Base-by-base conservation (phyloP, 2,888 invertebrate species). In the Sphaerophoria taeniata region DNA sequence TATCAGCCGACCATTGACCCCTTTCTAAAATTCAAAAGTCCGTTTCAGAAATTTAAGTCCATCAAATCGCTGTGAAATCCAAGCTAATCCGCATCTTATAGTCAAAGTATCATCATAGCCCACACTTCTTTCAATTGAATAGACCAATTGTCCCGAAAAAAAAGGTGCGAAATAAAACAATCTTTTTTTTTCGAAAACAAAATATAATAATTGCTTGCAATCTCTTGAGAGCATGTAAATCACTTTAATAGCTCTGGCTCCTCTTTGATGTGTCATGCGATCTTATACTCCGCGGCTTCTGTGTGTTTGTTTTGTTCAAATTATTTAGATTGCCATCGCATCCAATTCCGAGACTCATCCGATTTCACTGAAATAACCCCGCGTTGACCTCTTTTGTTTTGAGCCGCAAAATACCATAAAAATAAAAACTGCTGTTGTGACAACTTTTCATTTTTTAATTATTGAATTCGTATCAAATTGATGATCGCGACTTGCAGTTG, bases 341-440 rank as follows among this genome's bases (percentile, higher is more conserved):
- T 33, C 7, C 24, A 14, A 24, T 24, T 16, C 14, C 5, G 16
- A 67, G 39, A 67, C 24, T 53, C 67, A 43, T 67, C 67, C 53
- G 31, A 67, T 67, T 67, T 39, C 51, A 67, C n/a, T n/a, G 53
- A 11, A 9, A 67, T 53, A 67, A 39, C 39, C 5, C 67, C 67
- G 51, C 7, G 12, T 12, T 72, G 69, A 84, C 84, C 84, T 72
- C 72, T 61, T 79, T 76, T 75, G 67, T 16, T 34, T 39, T 24
- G 67, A 65, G 61, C 72, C 55, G 51, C 83, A 51, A 69, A 69
- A 78, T 14, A 72, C 70, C 60, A 51, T 56, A 61, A 45, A 69
- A 53, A 85, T 58, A 73, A 80, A 80, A 80, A 73, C 55, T 69
- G 53, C 58, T 85, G 76, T 85, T 76, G 78, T 76, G 72, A 76